Evolutionary conservation across 2,797 vertebrate species (phyloP).

Genomic region (Pseudochaenichthys georgianus): DNA sequence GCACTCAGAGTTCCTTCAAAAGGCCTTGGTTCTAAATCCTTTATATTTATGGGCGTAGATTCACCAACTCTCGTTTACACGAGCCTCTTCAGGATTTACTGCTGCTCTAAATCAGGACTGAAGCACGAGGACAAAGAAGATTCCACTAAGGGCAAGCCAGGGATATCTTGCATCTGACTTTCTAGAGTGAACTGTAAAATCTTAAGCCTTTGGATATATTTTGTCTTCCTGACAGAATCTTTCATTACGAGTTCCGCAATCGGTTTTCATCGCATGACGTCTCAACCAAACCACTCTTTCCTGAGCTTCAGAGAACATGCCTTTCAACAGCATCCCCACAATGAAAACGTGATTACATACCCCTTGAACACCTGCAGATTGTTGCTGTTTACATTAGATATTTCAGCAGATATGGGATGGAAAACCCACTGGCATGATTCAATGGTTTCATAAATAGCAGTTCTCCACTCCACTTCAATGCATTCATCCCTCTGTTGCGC

Average conservation of each 20-base stretch:
- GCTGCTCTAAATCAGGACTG: slow-evolving; percentile 80
- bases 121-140: slow-evolving; percentile 82
- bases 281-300: slow-evolving; percentile 40
- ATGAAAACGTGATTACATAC: slow-evolving; percentile 68
- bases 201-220: slow-evolving; percentile 52
- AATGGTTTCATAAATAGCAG: slow-evolving; percentile 48
- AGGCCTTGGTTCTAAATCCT: slow-evolving; percentile 72
- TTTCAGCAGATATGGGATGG: slow-evolving; percentile 40
- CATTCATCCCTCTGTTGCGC: slow-evolving; percentile 36
- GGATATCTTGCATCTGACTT: slow-evolving; percentile 62
- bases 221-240: slow-evolving; percentile 56
- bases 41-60: slow-evolving; percentile 79
- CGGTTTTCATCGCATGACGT: slow-evolving; percentile 56
- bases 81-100: slow-evolving; percentile 79
- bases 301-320: slow-evolving; percentile 36
- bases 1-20: slow-evolving; percentile 70
- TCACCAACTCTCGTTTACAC: slow-evolving; percentile 76
- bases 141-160: slow-evolving; percentile 65
- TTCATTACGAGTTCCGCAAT: slow-evolving; percentile 66
- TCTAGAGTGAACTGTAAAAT: slow-evolving; percentile 58
- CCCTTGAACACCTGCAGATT: slow-evolving; percentile 68
- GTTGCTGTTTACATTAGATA: slow-evolving; percentile 60
- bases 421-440: slow-evolving; percentile 41
- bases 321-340: slow-evolving; percentile 54
- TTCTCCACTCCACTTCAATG: slow-evolving; percentile 48